Evolutionary conservation across 2,888 invertebrate genomes (phyloP).

Genomic region (Trissolcus japonicus): DNA sequence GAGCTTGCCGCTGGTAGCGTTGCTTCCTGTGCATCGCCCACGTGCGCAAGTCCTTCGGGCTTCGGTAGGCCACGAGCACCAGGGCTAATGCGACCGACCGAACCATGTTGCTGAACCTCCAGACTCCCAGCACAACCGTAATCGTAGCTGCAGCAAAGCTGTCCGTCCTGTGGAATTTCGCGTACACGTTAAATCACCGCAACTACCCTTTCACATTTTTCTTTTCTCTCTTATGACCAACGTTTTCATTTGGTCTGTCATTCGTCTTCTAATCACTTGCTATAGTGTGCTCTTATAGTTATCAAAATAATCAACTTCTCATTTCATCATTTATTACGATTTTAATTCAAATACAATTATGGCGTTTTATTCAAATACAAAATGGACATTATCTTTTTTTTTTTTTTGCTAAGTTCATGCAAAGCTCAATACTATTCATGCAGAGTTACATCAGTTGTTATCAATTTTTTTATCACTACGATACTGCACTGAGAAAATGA

Average conservation of each 20-base stretch:
- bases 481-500: too few relatives aligned
- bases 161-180: constrained; percentile 75
- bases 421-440: constrained; percentile 15
- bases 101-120: constrained; percentile 65
- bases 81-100: constrained; percentile 65
- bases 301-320: not conserved
- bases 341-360: too few relatives aligned
- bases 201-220: constrained; percentile 24
- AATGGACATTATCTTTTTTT: constrained; percentile 25
- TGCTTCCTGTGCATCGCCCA: constrained; percentile 70
- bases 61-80: constrained; percentile 61
- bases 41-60: constrained; percentile 64
- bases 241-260: constrained; percentile 54
- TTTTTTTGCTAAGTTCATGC: constrained; percentile 36
- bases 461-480: too few relatives aligned
- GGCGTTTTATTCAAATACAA: constrained; percentile 21
- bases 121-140: constrained; percentile 76
- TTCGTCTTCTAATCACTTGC: constrained; percentile 24
- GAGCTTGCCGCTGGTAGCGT: constrained; percentile 69
- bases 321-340: not conserved
- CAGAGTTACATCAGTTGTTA: too few relatives aligned
- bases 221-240: constrained; percentile 37
- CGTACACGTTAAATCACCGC: constrained; percentile 46
- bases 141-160: constrained; percentile 78
- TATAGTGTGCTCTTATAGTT: not conserved